phyloP scores from a whole-genome alignment of 92 coral and sea anemone species.

The Hydrozoanthus gracilis region DNA sequence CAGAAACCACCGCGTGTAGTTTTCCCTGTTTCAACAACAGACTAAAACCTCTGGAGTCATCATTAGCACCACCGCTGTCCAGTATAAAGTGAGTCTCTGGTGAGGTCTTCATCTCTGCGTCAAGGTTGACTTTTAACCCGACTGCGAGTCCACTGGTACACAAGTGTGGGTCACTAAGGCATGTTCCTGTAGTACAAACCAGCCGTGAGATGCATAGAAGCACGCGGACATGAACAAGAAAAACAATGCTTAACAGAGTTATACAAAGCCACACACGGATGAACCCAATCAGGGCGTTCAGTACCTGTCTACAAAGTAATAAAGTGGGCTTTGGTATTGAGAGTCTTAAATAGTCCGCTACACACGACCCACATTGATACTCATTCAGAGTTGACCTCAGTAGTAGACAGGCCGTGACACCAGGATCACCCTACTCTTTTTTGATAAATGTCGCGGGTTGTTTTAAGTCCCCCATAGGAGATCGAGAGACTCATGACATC shows the following conservation, averaged over 20 bases:
- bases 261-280: background rate
- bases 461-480: too few relatives aligned
- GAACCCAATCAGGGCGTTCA: too few relatives aligned
- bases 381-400: background rate
- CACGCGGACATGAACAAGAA: background rate
- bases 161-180: conserved; percentile 91
- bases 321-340: background rate
- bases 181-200: conserved; percentile 67
- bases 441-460: too few relatives aligned
- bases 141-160: conserved; percentile 90
- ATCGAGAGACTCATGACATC: too few relatives aligned
- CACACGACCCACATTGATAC: background rate
- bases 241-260: background rate
- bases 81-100: conserved; percentile 89
- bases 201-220: background rate
- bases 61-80: conserved; percentile 93
- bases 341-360: background rate
- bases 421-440: too few relatives aligned
- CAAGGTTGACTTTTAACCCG: conserved; percentile 88
- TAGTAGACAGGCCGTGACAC: too few relatives aligned
- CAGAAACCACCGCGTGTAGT: conserved; percentile 80
- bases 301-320: too few relatives aligned
- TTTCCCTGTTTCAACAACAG: conserved; percentile 77
- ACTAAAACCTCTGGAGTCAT: conserved; percentile 87
- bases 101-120: conserved; percentile 72